Percentiles rank a stretch among this genome's conserved stretches.
Evolutionary conservation across 2,797 vertebrate species (phyloP).

Genomic region (Poeciliopsis gracilis): DNA sequence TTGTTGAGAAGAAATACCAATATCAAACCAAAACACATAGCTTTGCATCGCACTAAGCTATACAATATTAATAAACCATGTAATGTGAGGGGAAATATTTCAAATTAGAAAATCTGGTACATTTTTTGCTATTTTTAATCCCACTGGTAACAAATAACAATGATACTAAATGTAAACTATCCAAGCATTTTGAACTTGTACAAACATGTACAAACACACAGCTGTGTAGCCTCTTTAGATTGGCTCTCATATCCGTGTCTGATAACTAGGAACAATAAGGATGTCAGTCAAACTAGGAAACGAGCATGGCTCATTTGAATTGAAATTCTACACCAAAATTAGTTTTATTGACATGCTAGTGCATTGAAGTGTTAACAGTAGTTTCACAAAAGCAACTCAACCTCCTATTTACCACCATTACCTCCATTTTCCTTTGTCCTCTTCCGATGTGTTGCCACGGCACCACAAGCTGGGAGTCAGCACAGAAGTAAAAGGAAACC

Average conservation of each 20-base stretch:
- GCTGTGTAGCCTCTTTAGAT: constrained; percentile 20
- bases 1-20: background rate
- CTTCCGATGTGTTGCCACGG: constrained; percentile 67
- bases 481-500: constrained; percentile 71
- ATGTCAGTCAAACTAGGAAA: constrained; percentile 64
- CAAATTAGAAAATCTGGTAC: background rate
- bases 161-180: background rate
- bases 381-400: constrained; percentile 74
- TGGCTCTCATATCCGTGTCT: background rate
- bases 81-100: background rate
- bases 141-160: background rate
- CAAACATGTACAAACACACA: background rate
- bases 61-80: background rate
- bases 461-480: constrained; percentile 69
- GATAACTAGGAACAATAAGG: constrained; percentile 53
- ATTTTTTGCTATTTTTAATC: background rate
- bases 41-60: background rate
- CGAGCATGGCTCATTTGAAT: constrained; percentile 48
- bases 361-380: constrained; percentile 14
- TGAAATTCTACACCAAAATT: constrained; percentile 44
- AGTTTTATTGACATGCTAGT: constrained; percentile 64
- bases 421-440: constrained; percentile 73
- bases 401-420: constrained; percentile 74
- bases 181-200: background rate
- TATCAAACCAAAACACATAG: background rate